phyloP scores from a whole-genome alignment of 2,797 vertebrate species.

The Amniataba percoides region DNA sequence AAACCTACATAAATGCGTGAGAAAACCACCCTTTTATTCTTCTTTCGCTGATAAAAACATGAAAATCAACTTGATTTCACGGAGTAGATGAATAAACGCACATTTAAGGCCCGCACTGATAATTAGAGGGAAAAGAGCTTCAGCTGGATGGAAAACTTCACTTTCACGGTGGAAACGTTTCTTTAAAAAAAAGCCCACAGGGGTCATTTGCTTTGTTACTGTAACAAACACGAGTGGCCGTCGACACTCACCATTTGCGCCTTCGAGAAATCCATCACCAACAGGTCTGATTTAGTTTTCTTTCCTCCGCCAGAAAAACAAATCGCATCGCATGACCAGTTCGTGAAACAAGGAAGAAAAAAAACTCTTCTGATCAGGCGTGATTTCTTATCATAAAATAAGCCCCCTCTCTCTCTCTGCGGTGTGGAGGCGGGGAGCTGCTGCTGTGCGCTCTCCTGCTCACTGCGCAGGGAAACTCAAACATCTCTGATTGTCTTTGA shows the following conservation, averaged over 20 bases:
- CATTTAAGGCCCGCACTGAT: neutral
- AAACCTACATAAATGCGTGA: neutral
- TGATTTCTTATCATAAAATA: constrained; percentile 17
- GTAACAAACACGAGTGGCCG: constrained; percentile 71
- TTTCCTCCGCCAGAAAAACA: constrained; percentile 46
- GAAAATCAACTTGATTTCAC: constrained; percentile 10
- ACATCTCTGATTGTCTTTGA: constrained; percentile 80
- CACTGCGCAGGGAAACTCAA: constrained; percentile 85
- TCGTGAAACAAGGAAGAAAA: neutral
- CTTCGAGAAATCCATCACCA: constrained; percentile 87
- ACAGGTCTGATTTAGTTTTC: constrained; percentile 71
- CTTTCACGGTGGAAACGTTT: neutral
- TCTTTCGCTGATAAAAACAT: neutral
- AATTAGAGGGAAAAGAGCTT: fast-evolving
- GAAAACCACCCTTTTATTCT: neutral
- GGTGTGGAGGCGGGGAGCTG: constrained; percentile 71
- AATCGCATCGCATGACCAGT: constrained; percentile 73
- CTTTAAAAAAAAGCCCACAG: neutral
- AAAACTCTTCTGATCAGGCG: constrained; percentile 33
- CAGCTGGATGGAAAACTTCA: neutral
- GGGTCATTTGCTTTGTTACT: constrained; percentile 73
- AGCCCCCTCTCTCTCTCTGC: neutral
- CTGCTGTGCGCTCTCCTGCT: constrained; percentile 74
- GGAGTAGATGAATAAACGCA: neutral
- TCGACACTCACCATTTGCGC: constrained; percentile 88